Evolutionary conservation across 2,888 invertebrate genomes (phyloP), one percentile per base, ranked within the genome.

Genomic region (Stenchaetothrips biformis): DNA sequence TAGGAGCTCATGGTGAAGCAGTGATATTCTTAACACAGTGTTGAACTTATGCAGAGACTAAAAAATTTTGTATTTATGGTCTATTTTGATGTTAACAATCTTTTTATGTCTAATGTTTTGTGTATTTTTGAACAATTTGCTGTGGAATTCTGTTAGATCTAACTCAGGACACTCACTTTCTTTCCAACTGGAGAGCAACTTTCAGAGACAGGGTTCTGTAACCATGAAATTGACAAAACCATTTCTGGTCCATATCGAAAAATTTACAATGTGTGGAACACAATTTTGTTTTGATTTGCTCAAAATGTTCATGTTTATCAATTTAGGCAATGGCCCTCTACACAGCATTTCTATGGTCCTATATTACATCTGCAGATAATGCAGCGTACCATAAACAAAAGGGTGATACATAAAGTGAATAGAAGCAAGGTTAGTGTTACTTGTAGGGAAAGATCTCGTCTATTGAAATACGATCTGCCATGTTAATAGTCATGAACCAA

Each of bases 61-160:
- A 74, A 74, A 74, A 74, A 7, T 25, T 74, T 74, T 74, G 67
- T 74, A 74, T 74, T 74, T 74, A 74, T 74, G 67, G 67, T 74
- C 67, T 74, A 74, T 74, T 74, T 74, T 74, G 67, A 74, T 74
- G 67, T 74, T 74, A 74, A 74, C 67, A 74, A 74, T 74, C 67
- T 74, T 74, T 59, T 74, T 74, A 74, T 74, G 67, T 74, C 67
- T 74, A 74, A 74, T 74, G 67, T 74, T 74, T 74, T 74, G 67
- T 74, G 67, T 74, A 74, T 74, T 74, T 74, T 74, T 74, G 67
- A 74, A 74, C 67, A 74, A 74, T 74, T 74, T 74, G 67, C 67
- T 74, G 67, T 74, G 67, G 67, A 74, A 21, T 74, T 74, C 67
- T 74, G 67, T 74, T 74, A 74, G 67, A 74, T 21, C 67, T 74